Conservation (phyloP, 2,888 invertebrate species). For the Eupithecia inturbata region DNA sequence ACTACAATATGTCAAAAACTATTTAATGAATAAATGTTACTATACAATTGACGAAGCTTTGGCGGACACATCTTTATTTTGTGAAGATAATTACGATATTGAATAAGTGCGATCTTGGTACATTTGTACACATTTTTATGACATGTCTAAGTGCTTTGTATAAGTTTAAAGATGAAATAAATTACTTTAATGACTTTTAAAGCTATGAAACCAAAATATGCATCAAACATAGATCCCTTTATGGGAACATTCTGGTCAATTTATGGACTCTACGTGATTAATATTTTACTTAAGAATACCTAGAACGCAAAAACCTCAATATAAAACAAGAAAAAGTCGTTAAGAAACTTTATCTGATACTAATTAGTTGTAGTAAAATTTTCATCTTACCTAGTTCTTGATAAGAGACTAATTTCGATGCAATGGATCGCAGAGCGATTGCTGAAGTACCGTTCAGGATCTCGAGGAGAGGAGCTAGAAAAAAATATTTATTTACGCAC, state of each 20-base stretch:
- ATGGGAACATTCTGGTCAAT: not conserved
- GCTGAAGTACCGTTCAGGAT: constrained; percentile 89
- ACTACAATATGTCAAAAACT: too few species aligned
- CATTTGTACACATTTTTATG: too few species aligned
- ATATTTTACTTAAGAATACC: too few species aligned
- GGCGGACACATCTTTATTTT: too few species aligned
- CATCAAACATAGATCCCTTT: not conserved
- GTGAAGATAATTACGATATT: too few species aligned
- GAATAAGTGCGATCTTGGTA: too few species aligned
- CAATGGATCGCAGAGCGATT: constrained; percentile 89
- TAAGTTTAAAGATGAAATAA: too few species aligned
- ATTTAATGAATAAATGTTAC: too few species aligned
- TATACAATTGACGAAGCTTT: too few species aligned
- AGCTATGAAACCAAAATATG: constrained; percentile 2
- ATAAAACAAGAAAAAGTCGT: not conserved
- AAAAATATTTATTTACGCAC: constrained; percentile 9
- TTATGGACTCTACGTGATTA: not conserved
- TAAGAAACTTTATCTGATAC: not conserved
- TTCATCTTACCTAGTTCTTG: constrained; percentile 87
- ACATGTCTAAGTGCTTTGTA: too few species aligned
- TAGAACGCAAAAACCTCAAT: not conserved
- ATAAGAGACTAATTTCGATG: constrained; percentile 88
- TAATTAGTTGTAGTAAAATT: not conserved
- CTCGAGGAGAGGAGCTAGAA: constrained; percentile 86
- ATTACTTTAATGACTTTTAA: too few species aligned